phyloP scores from a whole-genome alignment of 2,888 invertebrate species.

The Dicroscelio sp. region DNA sequence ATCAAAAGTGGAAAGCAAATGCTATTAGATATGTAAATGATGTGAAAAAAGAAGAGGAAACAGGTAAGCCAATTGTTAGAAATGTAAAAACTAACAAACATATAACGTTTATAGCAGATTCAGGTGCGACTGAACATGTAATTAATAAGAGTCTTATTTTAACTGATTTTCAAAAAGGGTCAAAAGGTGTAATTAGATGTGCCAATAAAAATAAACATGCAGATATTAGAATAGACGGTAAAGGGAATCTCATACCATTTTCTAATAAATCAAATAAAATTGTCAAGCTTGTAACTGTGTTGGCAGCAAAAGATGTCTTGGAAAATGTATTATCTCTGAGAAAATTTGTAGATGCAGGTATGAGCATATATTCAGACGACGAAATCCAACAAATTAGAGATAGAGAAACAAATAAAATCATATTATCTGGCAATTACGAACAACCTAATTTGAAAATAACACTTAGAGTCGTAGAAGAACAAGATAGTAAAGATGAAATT shows the following conservation, averaged over 20 bases:
- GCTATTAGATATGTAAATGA: neutral
- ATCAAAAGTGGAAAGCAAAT: neutral
- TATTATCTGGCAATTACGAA: too few species aligned
- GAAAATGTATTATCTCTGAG: slow-evolving; percentile 26
- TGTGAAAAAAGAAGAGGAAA: neutral
- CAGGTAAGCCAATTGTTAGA: neutral
- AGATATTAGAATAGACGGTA: slow-evolving; percentile 18
- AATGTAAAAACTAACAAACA: neutral
- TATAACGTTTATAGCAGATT: slow-evolving; percentile 13
- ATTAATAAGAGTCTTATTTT: slow-evolving; percentile 8
- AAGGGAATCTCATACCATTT: neutral
- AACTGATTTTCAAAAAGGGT: neutral
- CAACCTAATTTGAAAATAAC: too few species aligned
- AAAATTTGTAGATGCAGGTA: slow-evolving; percentile 12
- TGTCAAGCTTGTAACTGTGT: slow-evolving; percentile 15
- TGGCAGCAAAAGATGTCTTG: slow-evolving; percentile 9
- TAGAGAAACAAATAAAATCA: too few species aligned
- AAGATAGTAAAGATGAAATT: too few species aligned
- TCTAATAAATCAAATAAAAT: neutral
- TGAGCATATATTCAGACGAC: too few species aligned
- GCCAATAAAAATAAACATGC: slow-evolving; percentile 26
- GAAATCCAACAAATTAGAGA: too few species aligned
- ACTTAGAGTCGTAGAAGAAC: too few species aligned
- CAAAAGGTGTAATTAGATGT: neutral
- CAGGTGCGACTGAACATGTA: neutral